phyloP scores from a whole-genome alignment of 2,113 vertebrate genomes.

The Eonycteris spelaea region DNA sequence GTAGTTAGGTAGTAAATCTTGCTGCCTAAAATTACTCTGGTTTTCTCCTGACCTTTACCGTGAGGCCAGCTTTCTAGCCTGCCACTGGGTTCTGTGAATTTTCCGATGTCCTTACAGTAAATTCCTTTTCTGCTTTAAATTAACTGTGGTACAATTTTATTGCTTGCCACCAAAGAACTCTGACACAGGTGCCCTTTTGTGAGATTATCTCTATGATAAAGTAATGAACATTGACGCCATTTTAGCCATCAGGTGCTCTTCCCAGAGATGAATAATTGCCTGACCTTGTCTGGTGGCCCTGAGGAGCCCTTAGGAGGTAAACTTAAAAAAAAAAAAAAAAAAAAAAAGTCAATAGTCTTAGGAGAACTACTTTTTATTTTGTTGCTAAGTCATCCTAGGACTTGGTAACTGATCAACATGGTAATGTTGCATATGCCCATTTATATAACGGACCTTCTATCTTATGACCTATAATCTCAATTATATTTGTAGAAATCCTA shows the following conservation, averaged over 20 bases:
- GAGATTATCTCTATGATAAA: slow-evolving; percentile 41
- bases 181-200: not conserved
- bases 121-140: slow-evolving; percentile 3
- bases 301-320: not conserved
- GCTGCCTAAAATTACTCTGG: not conserved
- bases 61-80: not conserved
- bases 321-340: not conserved
- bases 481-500: not conserved
- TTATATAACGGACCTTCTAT: not conserved
- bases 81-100: not conserved
- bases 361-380: not conserved
- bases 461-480: slow-evolving; percentile 14
- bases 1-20: not conserved
- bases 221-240: not conserved
- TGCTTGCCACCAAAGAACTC: not conserved
- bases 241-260: not conserved
- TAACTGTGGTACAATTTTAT: slow-evolving; percentile 19
- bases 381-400: not conserved
- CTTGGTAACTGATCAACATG: not conserved
- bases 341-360: not conserved
- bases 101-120: not conserved
- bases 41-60: not conserved
- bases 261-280: slow-evolving; percentile 4
- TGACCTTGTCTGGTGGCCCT: not conserved
- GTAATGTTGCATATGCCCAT: not conserved